Base-by-base conservation (phyloP, 1,140 invertebrate species). In the Lerema accius region DNA sequence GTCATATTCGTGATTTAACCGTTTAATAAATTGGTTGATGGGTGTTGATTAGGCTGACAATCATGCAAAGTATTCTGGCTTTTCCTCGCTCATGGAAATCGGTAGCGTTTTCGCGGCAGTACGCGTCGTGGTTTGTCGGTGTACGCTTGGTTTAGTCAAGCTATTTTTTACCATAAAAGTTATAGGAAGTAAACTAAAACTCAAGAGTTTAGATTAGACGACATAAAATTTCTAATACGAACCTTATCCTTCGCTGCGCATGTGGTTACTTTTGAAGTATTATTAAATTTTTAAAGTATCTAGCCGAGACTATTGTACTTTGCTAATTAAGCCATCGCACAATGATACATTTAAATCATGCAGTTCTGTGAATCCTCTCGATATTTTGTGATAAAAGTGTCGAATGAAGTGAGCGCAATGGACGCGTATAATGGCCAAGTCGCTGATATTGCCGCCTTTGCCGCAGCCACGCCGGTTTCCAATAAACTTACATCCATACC, bases 401-500 rank as follows among this genome's bases (percentile, higher is more conserved):
- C 51, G 23, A 45, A 68, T 46, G 60, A 67, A 62, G 58, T 67
- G 65, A 72, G 68, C 83, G 82, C 73, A 65, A 87, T 87, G 86
- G 77, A 71, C 63, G 78, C 80, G 74, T 75, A 78, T 66, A 69
- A 88, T 90, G 85, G 84, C 84, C 73, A 69, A 80, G 53, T 69
- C 80, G 63, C 64, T 90, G 45, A 80, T 73, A 58, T 74, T 90
- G 67, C 87, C 87, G 63, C 85, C 80, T 58, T 67, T 90, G 64
- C 84, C 85, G 16, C 42, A 51, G 13, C 78, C 76, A 11, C 74
- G 78, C 66, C 69, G 78, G 48, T 84, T 77, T 51, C 80, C 78
- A 35, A 32, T 90, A 5, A 72, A 70, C 58, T 74, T 90, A 26
- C 85, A 90, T 68, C 87, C 87, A 11, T 90, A 86, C 71, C 73